These are phyloP conservation scores for Drosophila histrio DNA, from an alignment of 2,888 invertebrate species.

Conservation along the genomic window DNA sequence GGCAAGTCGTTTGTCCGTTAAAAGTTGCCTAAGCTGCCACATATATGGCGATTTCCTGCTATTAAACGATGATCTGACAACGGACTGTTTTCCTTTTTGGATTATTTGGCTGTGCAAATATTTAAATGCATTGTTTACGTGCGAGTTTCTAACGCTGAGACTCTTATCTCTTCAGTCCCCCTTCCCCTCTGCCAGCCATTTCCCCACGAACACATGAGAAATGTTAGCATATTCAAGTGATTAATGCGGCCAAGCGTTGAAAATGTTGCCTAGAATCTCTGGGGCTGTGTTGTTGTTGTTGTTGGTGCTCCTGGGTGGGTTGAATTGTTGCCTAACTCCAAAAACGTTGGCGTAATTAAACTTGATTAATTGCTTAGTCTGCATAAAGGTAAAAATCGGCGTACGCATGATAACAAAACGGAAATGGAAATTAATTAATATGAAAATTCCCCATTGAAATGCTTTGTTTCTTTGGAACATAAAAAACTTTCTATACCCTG, in stretches of 20 bases:
- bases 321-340: conserved; percentile 7
- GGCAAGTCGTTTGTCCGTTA: not conserved
- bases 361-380: conserved; percentile 81
- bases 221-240: conserved; percentile 73
- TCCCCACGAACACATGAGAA: conserved; percentile 57
- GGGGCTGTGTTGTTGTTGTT: no score
- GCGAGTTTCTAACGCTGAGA: conserved; percentile 50
- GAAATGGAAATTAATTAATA: conserved; percentile 75
- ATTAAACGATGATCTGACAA: conserved; percentile 26
- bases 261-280: conserved; percentile 50
- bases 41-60: conserved; percentile 17
- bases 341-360: conserved; percentile 73
- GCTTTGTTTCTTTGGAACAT: conserved; percentile 1
- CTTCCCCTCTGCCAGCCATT: not conserved
- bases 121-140: conserved; percentile 73
- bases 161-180: conserved; percentile 40
- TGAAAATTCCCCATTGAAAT: conserved; percentile 44
- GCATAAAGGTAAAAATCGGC: conserved; percentile 74
- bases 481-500: conserved; percentile 19
- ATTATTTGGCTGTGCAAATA: conserved; percentile 44
- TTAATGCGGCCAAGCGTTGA: conserved; percentile 72
- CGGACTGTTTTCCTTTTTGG: conserved; percentile 9
- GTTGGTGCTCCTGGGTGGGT: conserved; percentile 9
- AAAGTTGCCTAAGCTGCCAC: conserved; percentile 4
- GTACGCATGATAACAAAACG: conserved; percentile 69